A percentile compares a stretch with the other conserved stretches of the same genome.
These are phyloP conservation scores for Eupsilia transversa DNA, from an alignment of 2,888 invertebrate species.

Conservation along the genomic window DNA sequence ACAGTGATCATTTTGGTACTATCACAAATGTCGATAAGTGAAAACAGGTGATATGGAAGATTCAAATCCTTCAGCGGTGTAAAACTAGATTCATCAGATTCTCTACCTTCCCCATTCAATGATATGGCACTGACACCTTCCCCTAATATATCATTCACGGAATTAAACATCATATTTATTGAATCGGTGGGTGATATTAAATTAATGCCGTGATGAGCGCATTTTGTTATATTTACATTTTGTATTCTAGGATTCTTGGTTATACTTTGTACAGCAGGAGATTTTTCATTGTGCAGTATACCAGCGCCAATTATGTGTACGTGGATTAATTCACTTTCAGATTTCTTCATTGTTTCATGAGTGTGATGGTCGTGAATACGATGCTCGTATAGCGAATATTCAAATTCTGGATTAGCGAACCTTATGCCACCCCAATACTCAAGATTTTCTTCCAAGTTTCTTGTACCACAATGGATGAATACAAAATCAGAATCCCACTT, in stretches of 20 bases:
- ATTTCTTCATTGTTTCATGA: conserved; percentile 92
- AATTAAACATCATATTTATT: conserved; percentile 94
- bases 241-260: conserved; percentile 95
- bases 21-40: conserved; percentile 98
- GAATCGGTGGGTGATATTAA: conserved; percentile 96
- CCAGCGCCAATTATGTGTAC: conserved; percentile 98
- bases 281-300: conserved; percentile 98
- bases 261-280: conserved; percentile 97
- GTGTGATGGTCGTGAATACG: conserved; percentile 95
- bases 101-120: conserved; percentile 97
- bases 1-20: conserved; percentile 97
- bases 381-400: conserved; percentile 95
- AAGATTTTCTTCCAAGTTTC: conserved; percentile 91
- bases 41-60: conserved; percentile 97
- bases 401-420: conserved; percentile 97
- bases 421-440: conserved; percentile 99
- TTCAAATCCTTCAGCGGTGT: conserved; percentile 95
- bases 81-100: conserved; percentile 96
- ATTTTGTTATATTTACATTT: conserved; percentile 95
- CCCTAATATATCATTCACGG: conserved; percentile 95
- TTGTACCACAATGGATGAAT: conserved; percentile 96
- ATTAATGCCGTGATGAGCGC: conserved; percentile 98
- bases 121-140: conserved; percentile 97
- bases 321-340: conserved; percentile 94
- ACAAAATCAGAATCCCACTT: conserved; percentile 97